Percentiles rank a stretch among this genome's conserved stretches.
Conservation (phyloP, 2,888 invertebrate genomes). For the Polyommatus icarus region DNA sequence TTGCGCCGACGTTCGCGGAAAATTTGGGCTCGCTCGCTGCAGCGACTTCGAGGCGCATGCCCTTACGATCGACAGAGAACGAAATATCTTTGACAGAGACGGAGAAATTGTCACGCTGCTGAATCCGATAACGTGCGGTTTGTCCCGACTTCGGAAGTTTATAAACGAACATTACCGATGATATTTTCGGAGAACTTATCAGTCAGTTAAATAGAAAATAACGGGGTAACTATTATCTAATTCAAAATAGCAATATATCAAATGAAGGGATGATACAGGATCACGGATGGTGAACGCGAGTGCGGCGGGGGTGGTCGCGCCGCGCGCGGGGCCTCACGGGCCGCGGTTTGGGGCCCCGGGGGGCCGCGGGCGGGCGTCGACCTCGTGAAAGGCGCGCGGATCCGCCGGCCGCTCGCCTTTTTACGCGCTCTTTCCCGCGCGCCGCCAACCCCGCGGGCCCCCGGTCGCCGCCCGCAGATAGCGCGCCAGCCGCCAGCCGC, state of each 20-base stretch:
- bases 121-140: not conserved
- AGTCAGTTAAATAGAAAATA: not conserved
- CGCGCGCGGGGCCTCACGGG: conserved; percentile 59
- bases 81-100: not conserved
- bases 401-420: conserved; percentile 73
- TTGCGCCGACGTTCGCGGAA: conserved; percentile 58
- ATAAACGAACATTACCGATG: not conserved
- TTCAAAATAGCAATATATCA: not conserved
- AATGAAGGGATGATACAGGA: conserved; percentile 55
- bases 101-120: not conserved
- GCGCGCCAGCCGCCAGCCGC: conserved; percentile 73
- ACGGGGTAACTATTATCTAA: not conserved
- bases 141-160: too few species aligned
- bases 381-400: conserved; percentile 74
- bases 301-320: conserved; percentile 50
- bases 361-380: conserved; percentile 77
- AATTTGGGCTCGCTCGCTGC: conserved; percentile 41
- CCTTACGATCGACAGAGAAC: not conserved
- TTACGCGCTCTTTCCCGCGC: conserved; percentile 75
- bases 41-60: not conserved
- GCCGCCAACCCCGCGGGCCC: conserved; percentile 75
- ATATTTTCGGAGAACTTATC: not conserved
- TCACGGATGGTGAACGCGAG: conserved; percentile 41
- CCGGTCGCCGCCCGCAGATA: conserved; percentile 79
- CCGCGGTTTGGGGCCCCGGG: conserved; percentile 61